phyloP scores from a whole-genome alignment of 2,888 invertebrate species.

The Orchesella flavescens region DNA sequence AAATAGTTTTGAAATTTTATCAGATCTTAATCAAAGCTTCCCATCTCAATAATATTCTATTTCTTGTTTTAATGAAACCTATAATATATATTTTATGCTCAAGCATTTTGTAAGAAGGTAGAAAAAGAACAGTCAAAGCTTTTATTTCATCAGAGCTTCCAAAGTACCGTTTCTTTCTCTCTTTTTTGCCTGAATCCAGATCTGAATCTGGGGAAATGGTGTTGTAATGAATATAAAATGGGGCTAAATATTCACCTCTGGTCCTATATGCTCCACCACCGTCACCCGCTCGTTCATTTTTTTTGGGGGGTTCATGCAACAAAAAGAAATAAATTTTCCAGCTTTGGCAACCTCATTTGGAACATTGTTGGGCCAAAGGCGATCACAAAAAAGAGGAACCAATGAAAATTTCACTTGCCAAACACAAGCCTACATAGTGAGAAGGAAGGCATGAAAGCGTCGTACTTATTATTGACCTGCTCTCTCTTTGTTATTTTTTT shows the following conservation, averaged over 20 bases:
- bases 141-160: conserved; percentile 36
- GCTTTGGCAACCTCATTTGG: neutral
- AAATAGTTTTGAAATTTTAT: conserved; percentile 17
- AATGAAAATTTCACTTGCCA: neutral
- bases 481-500: conserved; percentile 33
- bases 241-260: conserved; percentile 17
- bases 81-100: conserved; percentile 3
- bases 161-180: conserved; percentile 38
- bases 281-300: too few species aligned
- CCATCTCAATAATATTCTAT: neutral
- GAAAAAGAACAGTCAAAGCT: neutral
- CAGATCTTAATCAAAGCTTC: conserved; percentile 13
- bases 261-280: neutral
- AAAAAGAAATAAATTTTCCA: neutral
- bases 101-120: neutral
- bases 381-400: conserved; percentile 11
- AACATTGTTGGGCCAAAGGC: conserved; percentile 26
- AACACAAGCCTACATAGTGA: neutral
- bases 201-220: conserved; percentile 49
- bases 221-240: conserved; percentile 55
- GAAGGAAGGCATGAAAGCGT: conserved; percentile 8
- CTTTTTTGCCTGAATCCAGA: conserved; percentile 57
- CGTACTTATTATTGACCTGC: conserved; percentile 24
- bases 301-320: too few species aligned
- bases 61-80: neutral